Evolutionary conservation across 2,888 invertebrate species (phyloP).

Genomic region (Limnephilus rhombicus): DNA sequence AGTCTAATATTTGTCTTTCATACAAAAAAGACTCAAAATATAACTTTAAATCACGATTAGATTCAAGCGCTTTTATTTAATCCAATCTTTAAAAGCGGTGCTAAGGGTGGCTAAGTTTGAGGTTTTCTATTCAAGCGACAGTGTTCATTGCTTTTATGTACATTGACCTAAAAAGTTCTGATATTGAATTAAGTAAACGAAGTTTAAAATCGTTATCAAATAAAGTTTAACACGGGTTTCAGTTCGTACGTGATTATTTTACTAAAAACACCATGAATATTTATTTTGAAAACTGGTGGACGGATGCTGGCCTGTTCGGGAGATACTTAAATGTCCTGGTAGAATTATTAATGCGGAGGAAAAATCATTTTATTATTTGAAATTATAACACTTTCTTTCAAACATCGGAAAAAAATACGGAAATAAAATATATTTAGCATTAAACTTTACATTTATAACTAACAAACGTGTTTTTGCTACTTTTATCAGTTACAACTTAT

Average conservation of each 20-base stretch:
- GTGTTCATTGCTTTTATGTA: neutral
- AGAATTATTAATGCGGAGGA: neutral
- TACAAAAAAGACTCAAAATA: neutral
- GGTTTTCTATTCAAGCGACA: neutral
- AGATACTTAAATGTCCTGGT: neutral
- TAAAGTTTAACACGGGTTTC: constrained; percentile 11
- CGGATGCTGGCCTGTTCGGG: neutral
- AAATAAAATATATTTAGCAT: too few species aligned
- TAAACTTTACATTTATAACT: too few species aligned
- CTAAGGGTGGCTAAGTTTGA: neutral
- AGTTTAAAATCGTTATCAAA: constrained; percentile 31
- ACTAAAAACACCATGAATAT: neutral
- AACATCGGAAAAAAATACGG: too few species aligned
- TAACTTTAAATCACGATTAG: neutral
- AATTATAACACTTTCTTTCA: too few species aligned
- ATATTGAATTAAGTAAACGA: constrained; percentile 18
- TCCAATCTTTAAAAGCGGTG: neutral
- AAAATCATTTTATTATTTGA: neutral
- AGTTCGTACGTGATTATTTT: neutral
- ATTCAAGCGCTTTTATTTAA: neutral
- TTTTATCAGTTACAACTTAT: too few species aligned
- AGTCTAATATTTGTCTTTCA: neutral
- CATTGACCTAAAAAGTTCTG: neutral
- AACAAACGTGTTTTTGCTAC: too few species aligned
- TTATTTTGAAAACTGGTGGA: neutral